Conservation (phyloP, 2,888 invertebrate species). For the Hirtodrosophila trivittata region DNA sequence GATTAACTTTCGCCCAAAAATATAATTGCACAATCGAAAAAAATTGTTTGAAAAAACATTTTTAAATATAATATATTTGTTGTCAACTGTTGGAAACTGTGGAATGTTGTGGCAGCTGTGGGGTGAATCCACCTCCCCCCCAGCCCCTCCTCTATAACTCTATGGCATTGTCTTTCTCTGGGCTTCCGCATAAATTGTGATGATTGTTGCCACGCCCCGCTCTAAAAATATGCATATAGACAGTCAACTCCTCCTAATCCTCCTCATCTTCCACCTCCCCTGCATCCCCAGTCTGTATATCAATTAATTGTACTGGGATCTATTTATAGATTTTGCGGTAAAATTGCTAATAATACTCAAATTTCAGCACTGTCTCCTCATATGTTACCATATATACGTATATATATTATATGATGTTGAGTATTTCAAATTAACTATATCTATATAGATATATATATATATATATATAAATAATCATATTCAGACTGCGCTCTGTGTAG, state of each 20-base stretch:
- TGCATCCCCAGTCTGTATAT: constrained; percentile 55
- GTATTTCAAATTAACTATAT: constrained; percentile 46
- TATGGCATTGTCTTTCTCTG: constrained; percentile 30
- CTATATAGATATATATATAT: constrained; percentile 40
- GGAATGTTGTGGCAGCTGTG: constrained; percentile 35
- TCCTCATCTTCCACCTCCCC: no score
- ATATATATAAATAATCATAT: constrained; percentile 3
- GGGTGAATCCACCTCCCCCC: background rate
- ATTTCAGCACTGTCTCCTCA: constrained; percentile 60
- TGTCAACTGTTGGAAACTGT: constrained; percentile 11
- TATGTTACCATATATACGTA: constrained; percentile 37
- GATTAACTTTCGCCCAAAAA: constrained; percentile 74
- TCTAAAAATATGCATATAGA: constrained; percentile 21
- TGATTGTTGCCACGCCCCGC: constrained; percentile 26
- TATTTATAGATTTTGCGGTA: constrained; percentile 76
- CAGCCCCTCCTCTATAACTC: constrained; percentile 9
- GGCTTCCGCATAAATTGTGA: constrained; percentile 48
- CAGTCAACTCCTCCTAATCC: background rate
- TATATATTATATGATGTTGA: constrained; percentile 26
- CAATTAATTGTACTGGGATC: constrained; percentile 67
- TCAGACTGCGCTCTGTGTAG: constrained; percentile 4
- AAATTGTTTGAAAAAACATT: constrained; percentile 48
- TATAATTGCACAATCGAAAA: constrained; percentile 76
- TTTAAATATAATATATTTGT: constrained; percentile 11
- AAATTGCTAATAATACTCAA: constrained; percentile 78